Base-by-base conservation (phyloP, 2,888 invertebrate species). In the Clivina fossor region DNA sequence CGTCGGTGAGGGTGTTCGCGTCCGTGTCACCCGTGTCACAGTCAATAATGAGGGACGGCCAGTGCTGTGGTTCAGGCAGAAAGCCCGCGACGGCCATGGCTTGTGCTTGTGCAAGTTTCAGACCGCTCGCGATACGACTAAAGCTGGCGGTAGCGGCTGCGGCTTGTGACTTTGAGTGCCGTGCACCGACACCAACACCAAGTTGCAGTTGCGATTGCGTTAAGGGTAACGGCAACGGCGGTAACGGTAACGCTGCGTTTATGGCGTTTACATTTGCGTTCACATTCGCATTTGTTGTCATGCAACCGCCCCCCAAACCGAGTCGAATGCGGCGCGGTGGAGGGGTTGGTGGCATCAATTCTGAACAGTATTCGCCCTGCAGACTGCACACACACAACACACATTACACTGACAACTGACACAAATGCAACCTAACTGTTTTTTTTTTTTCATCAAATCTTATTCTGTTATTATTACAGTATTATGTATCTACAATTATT, bases 1-100 rank as follows among this genome's bases (percentile, higher is more conserved):
- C 67, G 65, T 70, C 69, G 65, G 69, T 69, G 65, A 66, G 67
- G 65, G 69, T 69, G 65, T 66, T 68, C 64, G 66, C 65, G 65
- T 66, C 67, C 64, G 66, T 64, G 63, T 68, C 66, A 28, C n/a
- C n/a, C 9, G 40, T 35, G 18, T 53, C 53, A 44, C 53, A 53
- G 53, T 53, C 53, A 35, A 53, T 53, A 44, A 53, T 53, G 57
- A 62, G 55, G 54, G 62, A 59, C 65, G 66, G 75, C 74, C 71
- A 76, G 64, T 72, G 81, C 69, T 62, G 78, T 37, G 44, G 60
- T 68, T 78, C 77, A 46, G 81, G 80, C 66, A 82, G 72, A 71
- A 85, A 81, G 61, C 85, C 84, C 60, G 85, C 83, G 59, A 82
- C 81, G 59, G 85, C 85, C 80, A 86, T 84, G 57, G 85, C 85